Percentiles rank a stretch among this genome's conserved stretches.
phyloP scores from a whole-genome alignment of 37 sponge, comb jelly and placozoan genomes.

The Halisarca cf. caerulea region DNA sequence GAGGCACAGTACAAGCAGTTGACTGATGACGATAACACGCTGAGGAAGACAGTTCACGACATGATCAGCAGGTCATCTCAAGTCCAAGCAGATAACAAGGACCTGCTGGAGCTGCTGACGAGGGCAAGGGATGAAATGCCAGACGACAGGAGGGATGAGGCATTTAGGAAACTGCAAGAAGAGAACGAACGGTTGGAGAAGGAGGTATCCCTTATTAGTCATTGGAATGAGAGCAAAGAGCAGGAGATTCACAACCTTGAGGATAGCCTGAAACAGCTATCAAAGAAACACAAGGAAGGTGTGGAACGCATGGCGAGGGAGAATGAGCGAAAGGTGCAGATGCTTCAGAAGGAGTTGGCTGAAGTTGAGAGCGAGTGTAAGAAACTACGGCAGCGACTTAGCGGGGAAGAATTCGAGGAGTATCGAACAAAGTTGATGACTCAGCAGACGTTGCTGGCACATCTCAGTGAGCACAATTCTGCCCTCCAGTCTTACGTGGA shows the following conservation, averaged over 20 bases:
- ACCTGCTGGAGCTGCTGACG: constrained; percentile 35
- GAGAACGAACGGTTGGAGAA: constrained; percentile 66
- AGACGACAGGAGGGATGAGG: neutral
- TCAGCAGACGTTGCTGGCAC: constrained; percentile 51
- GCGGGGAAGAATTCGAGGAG: constrained; percentile 47
- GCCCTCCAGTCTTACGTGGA: constrained; percentile 49
- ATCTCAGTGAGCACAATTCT: constrained; percentile 67
- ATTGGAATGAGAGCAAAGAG: constrained; percentile 78
- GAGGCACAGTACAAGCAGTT: constrained; percentile 13
- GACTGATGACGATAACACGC: constrained; percentile 52
- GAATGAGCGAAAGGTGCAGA: constrained; percentile 22
- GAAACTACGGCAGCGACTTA: neutral
- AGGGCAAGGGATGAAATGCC: neutral
- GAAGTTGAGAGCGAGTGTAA: constrained; percentile 58
- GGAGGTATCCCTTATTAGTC: constrained; percentile 69
- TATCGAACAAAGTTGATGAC: constrained; percentile 51
- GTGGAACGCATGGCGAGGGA: constrained; percentile 35
- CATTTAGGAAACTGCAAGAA: constrained; percentile 39
- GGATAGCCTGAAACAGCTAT: neutral
- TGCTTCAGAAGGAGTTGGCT: constrained; percentile 47
- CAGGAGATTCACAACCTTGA: constrained; percentile 52
- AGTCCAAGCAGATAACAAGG: constrained; percentile 57
- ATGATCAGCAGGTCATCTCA: constrained; percentile 46
- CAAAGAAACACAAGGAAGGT: constrained; percentile 22
- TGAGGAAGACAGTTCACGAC: constrained; percentile 41